Conservation (phyloP, 1,140 invertebrate species). For the Heliconius eleuchia region DNA sequence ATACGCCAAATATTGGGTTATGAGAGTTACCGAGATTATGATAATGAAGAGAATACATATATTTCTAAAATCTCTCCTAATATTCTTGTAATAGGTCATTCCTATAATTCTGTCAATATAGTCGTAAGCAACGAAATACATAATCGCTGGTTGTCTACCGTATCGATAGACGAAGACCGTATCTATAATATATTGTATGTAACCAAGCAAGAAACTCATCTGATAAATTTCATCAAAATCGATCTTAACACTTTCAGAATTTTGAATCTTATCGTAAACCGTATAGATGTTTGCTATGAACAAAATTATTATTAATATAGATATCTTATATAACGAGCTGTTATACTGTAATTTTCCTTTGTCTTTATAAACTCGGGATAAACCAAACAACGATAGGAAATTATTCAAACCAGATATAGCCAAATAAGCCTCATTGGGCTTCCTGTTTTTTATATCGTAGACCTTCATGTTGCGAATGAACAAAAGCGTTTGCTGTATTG, state of each 20-base stretch:
- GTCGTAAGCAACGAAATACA: conserved; percentile 23
- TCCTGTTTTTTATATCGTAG: not conserved
- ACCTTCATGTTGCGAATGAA: conserved; percentile 2
- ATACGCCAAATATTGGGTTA: not conserved
- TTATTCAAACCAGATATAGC: not conserved
- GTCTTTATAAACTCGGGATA: not conserved
- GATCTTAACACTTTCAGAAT: not conserved
- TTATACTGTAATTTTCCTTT: not conserved
- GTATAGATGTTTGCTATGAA: not conserved
- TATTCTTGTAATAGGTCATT: conserved; percentile 10
- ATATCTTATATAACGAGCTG: not conserved
- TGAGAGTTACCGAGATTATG: not conserved
- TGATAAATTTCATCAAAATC: conserved; percentile 13
- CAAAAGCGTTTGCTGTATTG: not conserved
- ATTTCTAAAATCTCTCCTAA: conserved; percentile 8
- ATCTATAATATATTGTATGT: conserved; percentile 25
- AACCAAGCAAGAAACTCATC: conserved; percentile 10
- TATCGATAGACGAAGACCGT: conserved; percentile 24
- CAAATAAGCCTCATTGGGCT: not conserved
- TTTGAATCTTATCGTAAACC: not conserved
- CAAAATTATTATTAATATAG: not conserved
- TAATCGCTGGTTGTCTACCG: conserved; percentile 17
- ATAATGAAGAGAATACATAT: not conserved
- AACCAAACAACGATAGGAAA: not conserved
- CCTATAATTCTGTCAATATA: conserved; percentile 13